These are phyloP conservation scores for Chironomus striatipennis DNA, from an alignment of 1,140 invertebrate genomes.

Conservation along the genomic window DNA sequence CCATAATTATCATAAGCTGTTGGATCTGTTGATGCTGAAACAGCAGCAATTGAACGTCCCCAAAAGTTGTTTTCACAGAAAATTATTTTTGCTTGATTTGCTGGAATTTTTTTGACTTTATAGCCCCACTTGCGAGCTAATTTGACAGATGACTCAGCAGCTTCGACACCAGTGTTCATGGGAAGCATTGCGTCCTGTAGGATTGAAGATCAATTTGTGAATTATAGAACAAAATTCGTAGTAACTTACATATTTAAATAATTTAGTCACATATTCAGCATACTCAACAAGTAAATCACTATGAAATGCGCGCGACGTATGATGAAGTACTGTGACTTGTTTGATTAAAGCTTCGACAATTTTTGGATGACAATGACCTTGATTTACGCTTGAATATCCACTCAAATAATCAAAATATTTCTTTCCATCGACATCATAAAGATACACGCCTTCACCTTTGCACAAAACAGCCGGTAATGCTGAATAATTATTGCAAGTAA, in stretches of 20 bases:
- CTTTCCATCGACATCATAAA: conserved; percentile 96
- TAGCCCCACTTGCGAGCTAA: conserved; percentile 94
- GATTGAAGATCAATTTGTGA: too few species aligned
- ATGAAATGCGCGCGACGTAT: conserved; percentile 87
- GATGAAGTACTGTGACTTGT: conserved; percentile 54
- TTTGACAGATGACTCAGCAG: conserved; percentile 93
- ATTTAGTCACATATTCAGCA: conserved; percentile 82
- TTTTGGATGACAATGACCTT: conserved; percentile 96
- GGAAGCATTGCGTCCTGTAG: conserved; percentile 73
- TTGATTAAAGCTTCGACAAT: conserved; percentile 75
- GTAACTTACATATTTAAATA: conserved; percentile 69
- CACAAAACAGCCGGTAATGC: conserved; percentile 84
- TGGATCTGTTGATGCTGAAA: conserved; percentile 92
- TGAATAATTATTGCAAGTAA: conserved; percentile 77
- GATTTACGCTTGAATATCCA: conserved; percentile 96
- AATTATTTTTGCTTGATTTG: conserved; percentile 83
- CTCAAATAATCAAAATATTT: conserved; percentile 93
- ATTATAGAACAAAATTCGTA: too few species aligned
- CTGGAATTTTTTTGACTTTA: conserved; percentile 76
- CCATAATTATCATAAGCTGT: conserved; percentile 80
- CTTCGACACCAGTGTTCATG: conserved; percentile 98
- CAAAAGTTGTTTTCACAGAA: conserved; percentile 97
- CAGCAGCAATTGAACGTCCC: conserved; percentile 89
- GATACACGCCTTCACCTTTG: conserved; percentile 78
- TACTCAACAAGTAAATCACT: conserved; percentile 87